Conservation (phyloP, 2,888 invertebrate genomes). For the Andrena camellia region DNA sequence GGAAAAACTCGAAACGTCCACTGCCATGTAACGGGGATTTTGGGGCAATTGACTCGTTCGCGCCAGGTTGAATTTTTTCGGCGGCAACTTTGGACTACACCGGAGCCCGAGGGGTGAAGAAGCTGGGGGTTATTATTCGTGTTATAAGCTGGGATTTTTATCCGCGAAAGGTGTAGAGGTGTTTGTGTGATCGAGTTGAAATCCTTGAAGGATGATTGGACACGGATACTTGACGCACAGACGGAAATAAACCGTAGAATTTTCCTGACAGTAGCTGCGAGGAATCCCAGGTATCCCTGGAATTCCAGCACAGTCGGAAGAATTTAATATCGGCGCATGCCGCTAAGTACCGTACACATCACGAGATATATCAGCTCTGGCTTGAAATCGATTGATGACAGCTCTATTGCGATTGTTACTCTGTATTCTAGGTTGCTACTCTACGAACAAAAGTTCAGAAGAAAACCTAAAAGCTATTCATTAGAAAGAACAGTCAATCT, state of each 20-base stretch:
- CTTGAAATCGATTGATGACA: conserved; percentile 22
- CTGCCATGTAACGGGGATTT: conserved; percentile 37
- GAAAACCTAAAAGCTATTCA: too few relatives aligned
- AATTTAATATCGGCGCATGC: conserved; percentile 69
- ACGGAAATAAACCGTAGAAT: conserved; percentile 53
- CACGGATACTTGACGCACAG: conserved; percentile 27
- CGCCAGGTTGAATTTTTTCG: background rate
- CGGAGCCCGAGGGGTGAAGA: too few relatives aligned
- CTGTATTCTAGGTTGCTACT: background rate
- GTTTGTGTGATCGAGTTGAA: background rate
- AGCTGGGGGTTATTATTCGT: too few relatives aligned
- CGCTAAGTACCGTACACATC: conserved; percentile 38
- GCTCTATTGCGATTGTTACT: background rate
- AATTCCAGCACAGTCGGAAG: conserved; percentile 57
- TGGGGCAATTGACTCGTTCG: conserved; percentile 48
- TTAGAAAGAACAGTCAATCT: background rate
- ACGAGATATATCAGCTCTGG: conserved; percentile 1
- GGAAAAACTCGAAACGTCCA: conserved; percentile 52
- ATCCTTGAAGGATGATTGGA: background rate
- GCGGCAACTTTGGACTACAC: background rate
- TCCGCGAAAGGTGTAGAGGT: too few relatives aligned
- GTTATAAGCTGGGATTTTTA: too few relatives aligned
- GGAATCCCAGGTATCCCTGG: conserved; percentile 58
- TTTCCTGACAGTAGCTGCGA: conserved; percentile 25
- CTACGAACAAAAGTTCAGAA: too few relatives aligned